Evolutionary conservation across 1,140 invertebrate genomes (phyloP).

Genomic region (Caenorhabditis briggsae): DNA sequence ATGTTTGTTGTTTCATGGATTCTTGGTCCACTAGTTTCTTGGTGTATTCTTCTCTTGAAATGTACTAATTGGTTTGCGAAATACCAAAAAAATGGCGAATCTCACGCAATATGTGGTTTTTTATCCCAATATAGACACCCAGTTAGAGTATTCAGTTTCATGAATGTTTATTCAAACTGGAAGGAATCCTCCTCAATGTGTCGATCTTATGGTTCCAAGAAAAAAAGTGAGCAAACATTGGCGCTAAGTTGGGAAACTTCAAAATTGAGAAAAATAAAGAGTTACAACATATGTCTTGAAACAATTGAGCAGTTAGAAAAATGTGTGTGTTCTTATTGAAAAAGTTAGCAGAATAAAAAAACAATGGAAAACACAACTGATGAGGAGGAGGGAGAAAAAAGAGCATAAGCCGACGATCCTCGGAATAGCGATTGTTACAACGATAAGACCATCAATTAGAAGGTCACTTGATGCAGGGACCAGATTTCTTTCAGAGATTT

Average conservation of each 20-base stretch:
- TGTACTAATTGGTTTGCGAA: not conserved
- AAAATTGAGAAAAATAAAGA: not conserved
- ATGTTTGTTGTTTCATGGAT: not conserved
- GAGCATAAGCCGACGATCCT: constrained; percentile 20
- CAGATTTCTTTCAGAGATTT: constrained; percentile 2
- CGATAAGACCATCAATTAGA: constrained; percentile 50
- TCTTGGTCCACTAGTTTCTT: not conserved
- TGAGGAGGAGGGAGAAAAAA: not conserved
- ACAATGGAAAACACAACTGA: not conserved
- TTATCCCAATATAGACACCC: not conserved
- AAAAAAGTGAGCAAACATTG: not conserved
- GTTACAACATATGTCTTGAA: not conserved
- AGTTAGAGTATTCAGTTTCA: constrained; percentile 8
- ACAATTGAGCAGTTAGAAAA: not conserved
- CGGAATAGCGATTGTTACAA: constrained; percentile 47
- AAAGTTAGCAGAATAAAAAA: not conserved
- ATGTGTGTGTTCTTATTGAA: not conserved
- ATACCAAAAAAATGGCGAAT: not conserved
- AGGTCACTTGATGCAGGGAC: constrained; percentile 8
- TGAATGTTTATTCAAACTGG: constrained; percentile 21
- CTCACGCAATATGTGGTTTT: not conserved
- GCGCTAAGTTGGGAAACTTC: not conserved
- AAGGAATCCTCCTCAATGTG: not conserved
- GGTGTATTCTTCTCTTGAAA: not conserved
- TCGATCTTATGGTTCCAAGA: constrained; percentile 6